Percentiles rank a stretch among this genome's conserved stretches.
These are phyloP conservation scores for Xestia rhomboidea DNA, from an alignment of 2,888 invertebrate species.

Conservation along the genomic window DNA sequence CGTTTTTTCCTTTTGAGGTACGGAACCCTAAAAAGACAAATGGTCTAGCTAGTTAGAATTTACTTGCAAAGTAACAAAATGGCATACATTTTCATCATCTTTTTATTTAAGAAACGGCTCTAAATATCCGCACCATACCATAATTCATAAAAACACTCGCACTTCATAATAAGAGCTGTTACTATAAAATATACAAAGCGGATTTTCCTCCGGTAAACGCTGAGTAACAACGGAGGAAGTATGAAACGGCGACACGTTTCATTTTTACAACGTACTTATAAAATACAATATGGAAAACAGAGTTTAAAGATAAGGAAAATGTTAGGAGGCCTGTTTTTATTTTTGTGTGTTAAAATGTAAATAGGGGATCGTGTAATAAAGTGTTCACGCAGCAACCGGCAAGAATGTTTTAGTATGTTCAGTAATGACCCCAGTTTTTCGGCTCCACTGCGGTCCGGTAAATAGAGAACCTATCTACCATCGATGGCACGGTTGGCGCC, in stretches of 20 bases:
- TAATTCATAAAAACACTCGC: constrained; percentile 12
- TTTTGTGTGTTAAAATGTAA: constrained; percentile 26
- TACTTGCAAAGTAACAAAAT: no score
- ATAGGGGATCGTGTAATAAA: background rate
- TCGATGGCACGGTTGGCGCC: background rate
- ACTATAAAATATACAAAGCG: constrained; percentile 13
- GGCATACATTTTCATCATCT: background rate
- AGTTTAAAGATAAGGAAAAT: constrained; percentile 41
- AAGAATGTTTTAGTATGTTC: background rate
- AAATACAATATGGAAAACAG: constrained; percentile 38
- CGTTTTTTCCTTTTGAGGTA: no score
- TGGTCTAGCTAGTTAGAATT: no score
- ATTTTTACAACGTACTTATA: constrained; percentile 57
- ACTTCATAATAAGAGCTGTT: constrained; percentile 23
- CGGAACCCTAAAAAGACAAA: no score
- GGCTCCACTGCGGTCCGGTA: background rate
- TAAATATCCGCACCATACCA: background rate
- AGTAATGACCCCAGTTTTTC: background rate
- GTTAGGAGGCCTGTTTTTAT: background rate
- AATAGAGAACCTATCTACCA: background rate
- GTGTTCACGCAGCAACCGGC: background rate
- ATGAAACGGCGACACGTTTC: constrained; percentile 44
- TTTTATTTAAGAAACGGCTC: background rate
- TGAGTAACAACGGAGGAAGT: constrained; percentile 16
- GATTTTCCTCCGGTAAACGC: constrained; percentile 26